These are phyloP conservation scores for Penelope pileata DNA, from an alignment of 2,113 vertebrate genomes.

Conservation along the genomic window DNA sequence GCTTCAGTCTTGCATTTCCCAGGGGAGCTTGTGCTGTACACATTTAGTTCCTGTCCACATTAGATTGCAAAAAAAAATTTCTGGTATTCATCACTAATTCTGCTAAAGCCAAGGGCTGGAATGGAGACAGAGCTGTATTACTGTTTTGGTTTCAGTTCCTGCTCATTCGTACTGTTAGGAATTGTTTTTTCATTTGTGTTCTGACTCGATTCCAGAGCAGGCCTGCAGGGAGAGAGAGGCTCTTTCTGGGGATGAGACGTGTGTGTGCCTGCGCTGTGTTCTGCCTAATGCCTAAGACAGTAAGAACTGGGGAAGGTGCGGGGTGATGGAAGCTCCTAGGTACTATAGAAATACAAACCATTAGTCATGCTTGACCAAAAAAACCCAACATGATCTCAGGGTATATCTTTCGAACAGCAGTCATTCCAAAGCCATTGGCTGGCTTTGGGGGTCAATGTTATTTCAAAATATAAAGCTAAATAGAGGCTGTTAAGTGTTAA, in stretches of 20 bases:
- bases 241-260: not conserved
- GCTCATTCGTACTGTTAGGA: not conserved
- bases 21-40: not conserved
- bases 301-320: not conserved
- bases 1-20: not conserved
- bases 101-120: not conserved
- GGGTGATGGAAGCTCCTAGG: not conserved
- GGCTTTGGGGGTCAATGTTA: not conserved
- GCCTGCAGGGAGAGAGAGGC: not conserved
- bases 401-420: not conserved
- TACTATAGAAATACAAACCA: not conserved
- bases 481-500: not conserved
- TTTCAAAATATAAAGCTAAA: not conserved
- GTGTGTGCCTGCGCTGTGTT: not conserved
- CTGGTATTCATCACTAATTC: not conserved
- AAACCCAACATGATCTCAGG: not conserved
- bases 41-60: not conserved
- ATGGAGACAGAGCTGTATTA: not conserved
- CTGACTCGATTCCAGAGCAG: not conserved
- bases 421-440: not conserved
- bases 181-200: not conserved
- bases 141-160: not conserved
- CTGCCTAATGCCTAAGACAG: not conserved
- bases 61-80: not conserved
- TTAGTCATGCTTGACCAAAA: not conserved